Conservation (phyloP, 2,888 invertebrate species). For the Drosophila pseudotalamancana region DNA sequence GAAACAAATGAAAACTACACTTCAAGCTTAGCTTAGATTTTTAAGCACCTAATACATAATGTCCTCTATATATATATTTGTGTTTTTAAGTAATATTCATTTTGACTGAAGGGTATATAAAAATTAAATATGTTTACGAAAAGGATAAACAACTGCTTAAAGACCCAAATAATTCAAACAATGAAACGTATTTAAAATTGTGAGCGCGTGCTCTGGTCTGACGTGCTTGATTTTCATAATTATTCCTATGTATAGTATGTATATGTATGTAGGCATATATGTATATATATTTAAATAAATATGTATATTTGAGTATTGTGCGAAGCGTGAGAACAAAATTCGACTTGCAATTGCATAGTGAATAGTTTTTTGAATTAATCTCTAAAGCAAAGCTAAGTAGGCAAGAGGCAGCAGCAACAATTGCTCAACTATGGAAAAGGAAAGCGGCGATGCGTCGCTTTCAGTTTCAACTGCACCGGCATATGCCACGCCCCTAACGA, state of each 20-base stretch:
- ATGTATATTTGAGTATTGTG: not conserved
- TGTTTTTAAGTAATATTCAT: no score
- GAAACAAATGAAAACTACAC: no score
- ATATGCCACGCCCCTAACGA: slow-evolving; percentile 67
- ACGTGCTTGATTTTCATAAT: slow-evolving; percentile 53
- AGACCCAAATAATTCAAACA: slow-evolving; percentile 59
- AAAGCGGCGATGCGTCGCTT: slow-evolving; percentile 62
- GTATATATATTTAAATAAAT: slow-evolving; percentile 3
- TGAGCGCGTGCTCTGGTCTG: slow-evolving; percentile 61
- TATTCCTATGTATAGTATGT: slow-evolving; percentile 15
- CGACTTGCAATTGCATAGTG: slow-evolving; percentile 39
- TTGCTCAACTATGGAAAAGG: slow-evolving; percentile 60
- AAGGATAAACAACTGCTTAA: slow-evolving; percentile 26
- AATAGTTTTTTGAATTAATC: slow-evolving; percentile 42
- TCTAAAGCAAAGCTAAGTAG: slow-evolving; percentile 37
- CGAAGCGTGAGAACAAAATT: slow-evolving; percentile 66
- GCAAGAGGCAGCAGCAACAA: slow-evolving; percentile 11
- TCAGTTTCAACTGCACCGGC: slow-evolving; percentile 50
- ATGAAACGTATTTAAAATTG: slow-evolving; percentile 69
- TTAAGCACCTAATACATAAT: no score
- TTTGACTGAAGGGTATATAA: not conserved
- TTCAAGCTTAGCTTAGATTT: no score
- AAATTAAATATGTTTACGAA: not conserved
- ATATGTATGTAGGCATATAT: slow-evolving; percentile 6
- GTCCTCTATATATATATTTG: no score